phyloP scores from a whole-genome alignment of 2,113 vertebrate genomes.

The Melanotaenia duboulayi region DNA sequence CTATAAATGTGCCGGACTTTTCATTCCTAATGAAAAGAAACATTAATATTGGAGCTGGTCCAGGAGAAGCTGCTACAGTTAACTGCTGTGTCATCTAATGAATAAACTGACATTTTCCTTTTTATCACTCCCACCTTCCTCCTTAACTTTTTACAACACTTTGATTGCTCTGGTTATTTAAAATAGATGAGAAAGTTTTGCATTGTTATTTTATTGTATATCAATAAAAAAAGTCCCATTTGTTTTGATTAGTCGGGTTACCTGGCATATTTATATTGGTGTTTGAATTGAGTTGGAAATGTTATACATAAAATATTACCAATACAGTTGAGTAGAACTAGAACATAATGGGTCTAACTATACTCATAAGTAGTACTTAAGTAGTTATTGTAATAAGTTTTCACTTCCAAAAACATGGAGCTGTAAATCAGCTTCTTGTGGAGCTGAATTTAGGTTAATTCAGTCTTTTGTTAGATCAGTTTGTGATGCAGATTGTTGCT shows the following conservation, averaged over 20 bases:
- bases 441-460: constrained; percentile 15
- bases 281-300: neutral
- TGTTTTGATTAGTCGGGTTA: neutral
- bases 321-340: neutral
- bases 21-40: too few relatives aligned
- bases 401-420: too few relatives aligned
- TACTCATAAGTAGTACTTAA: too few relatives aligned
- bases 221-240: neutral
- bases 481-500: constrained; percentile 19
- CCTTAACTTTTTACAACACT: neutral
- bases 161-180: neutral
- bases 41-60: neutral
- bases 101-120: neutral
- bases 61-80: neutral
- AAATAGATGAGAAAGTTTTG: neutral
- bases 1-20: neutral
- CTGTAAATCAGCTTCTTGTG: neutral
- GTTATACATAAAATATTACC: neutral
- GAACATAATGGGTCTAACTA: too few relatives aligned
- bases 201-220: neutral
- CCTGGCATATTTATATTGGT: neutral
- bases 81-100: neutral
- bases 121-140: neutral
- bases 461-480: neutral
- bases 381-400: too few relatives aligned